Evolutionary conservation across 2,113 vertebrate genomes (phyloP).

Genomic region (Montifringilla adamsi): DNA sequence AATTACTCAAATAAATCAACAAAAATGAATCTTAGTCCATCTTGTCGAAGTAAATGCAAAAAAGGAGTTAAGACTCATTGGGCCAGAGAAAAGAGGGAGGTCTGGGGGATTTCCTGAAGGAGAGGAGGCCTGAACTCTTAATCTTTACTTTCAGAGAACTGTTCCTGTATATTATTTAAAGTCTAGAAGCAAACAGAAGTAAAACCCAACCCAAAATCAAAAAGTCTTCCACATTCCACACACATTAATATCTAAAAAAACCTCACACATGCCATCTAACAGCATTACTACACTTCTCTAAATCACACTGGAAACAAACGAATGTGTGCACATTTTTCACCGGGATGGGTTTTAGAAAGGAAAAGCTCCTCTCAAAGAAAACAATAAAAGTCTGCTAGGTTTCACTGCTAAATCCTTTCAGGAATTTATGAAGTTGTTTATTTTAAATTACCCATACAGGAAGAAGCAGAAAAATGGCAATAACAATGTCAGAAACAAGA

Average conservation of each 20-base stretch:
- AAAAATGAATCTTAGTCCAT: not conserved
- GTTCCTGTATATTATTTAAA: not conserved
- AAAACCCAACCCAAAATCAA: not conserved
- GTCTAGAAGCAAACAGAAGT: not conserved
- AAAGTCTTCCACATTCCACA: not conserved
- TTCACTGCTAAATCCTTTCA: not conserved
- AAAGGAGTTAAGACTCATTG: not conserved
- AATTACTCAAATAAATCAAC: not conserved
- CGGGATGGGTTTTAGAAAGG: not conserved
- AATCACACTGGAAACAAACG: rapidly evolving
- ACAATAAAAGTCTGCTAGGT: not conserved
- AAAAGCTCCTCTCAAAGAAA: conserved; percentile 14
- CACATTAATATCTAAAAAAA: not conserved
- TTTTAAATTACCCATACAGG: not conserved
- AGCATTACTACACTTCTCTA: not conserved
- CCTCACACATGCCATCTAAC: not conserved
- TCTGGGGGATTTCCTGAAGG: not conserved
- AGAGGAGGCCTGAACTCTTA: not conserved
- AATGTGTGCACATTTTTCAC: not conserved
- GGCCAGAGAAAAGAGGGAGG: not conserved
- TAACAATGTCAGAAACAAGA: conserved; percentile 17
- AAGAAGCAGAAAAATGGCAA: not conserved
- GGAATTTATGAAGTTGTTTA: conserved; percentile 17
- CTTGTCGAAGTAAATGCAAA: not conserved
- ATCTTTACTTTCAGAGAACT: not conserved